Conservation (phyloP, 2,113 vertebrate genomes). For the Trematocara unimaculatum region DNA sequence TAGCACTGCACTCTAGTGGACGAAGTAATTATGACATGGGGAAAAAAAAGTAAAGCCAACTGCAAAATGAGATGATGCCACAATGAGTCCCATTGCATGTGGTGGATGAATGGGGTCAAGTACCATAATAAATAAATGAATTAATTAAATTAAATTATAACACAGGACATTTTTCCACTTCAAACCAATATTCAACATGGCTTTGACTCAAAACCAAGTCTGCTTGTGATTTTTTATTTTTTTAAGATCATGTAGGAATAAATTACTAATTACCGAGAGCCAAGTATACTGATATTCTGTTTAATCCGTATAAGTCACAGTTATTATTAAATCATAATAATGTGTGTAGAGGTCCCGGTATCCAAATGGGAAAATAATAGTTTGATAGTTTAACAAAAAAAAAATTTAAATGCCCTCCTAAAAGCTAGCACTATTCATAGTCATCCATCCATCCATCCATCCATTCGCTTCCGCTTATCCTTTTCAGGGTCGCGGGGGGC, state of each 20-base stretch:
- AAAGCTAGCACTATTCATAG: background rate
- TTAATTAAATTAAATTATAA: fast-evolving
- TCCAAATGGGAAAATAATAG: background rate
- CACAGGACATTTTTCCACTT: background rate
- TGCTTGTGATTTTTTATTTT: background rate
- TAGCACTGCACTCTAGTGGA: background rate
- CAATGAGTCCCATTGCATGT: background rate
- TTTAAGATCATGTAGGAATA: background rate
- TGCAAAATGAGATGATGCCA: background rate
- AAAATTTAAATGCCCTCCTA: background rate
- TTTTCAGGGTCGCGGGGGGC: too few relatives aligned
- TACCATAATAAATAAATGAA: fast-evolving
- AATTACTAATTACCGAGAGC: background rate
- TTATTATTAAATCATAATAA: background rate
- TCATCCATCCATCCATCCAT: too few relatives aligned
- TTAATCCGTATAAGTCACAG: background rate
- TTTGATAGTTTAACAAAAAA: background rate
- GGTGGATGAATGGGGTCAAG: background rate
- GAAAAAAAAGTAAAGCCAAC: background rate
- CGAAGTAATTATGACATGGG: background rate
- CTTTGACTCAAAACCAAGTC: background rate
- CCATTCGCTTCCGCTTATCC: too few relatives aligned
- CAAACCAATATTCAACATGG: background rate
- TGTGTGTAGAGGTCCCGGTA: fast-evolving
- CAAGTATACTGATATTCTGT: background rate